Evolutionary conservation across 2,797 vertebrate species (phyloP).

Genomic region (Octomys mimax): DNA sequence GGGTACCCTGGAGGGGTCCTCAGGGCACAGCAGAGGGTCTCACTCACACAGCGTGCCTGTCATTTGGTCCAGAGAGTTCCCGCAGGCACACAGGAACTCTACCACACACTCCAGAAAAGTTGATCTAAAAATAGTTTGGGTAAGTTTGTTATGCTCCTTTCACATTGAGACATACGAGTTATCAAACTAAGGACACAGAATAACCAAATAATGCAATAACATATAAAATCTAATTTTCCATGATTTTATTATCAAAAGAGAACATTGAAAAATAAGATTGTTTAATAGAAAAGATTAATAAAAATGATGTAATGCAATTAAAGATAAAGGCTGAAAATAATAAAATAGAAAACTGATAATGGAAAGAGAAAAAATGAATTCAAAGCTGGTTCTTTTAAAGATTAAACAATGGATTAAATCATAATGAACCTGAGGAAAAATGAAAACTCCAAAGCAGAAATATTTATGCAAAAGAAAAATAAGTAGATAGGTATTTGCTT

Average conservation of each 20-base stretch:
- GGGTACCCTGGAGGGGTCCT: too few species aligned
- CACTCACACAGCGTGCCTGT: too few species aligned
- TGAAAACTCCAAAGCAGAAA: neutral
- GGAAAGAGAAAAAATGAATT: neutral
- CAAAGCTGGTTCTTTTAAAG: neutral
- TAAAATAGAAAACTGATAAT: neutral
- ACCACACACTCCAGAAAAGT: neutral
- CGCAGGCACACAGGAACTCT: too few species aligned
- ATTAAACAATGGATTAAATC: neutral
- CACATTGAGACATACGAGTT: neutral
- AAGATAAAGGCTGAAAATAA: slow-evolving; percentile 23
- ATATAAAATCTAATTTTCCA: neutral
- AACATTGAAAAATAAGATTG: slow-evolving; percentile 37
- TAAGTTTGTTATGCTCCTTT: neutral
- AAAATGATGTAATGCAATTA: neutral
- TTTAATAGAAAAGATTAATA: slow-evolving; percentile 35
- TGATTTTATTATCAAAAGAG: neutral
- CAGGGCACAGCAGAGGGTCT: too few species aligned
- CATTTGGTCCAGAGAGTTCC: too few species aligned
- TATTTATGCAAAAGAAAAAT: slow-evolving; percentile 16
- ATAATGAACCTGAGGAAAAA: neutral
- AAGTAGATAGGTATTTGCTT: neutral
- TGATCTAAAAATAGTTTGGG: neutral
- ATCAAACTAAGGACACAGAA: neutral
- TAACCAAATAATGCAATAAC: neutral